phyloP scores from a whole-genome alignment of 2,113 vertebrate genomes.

The Lampris megalopsis region DNA sequence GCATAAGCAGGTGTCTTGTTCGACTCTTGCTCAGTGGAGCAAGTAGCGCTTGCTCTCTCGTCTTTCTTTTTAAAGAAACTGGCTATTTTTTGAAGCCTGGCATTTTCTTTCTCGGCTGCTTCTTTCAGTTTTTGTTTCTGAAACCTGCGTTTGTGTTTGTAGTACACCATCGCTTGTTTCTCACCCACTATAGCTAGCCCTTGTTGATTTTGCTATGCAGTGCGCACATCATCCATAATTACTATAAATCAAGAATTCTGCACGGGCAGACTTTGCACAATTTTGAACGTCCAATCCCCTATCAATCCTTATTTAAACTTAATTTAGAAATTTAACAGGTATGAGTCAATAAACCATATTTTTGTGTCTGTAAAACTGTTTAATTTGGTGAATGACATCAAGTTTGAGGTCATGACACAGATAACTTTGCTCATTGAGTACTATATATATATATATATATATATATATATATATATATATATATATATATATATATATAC shows the following conservation, averaged over 20 bases:
- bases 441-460: too few species aligned
- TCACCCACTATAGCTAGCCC: too few species aligned
- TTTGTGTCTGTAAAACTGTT: too few species aligned
- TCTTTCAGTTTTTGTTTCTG: not conserved
- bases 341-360: not conserved
- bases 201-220: not conserved
- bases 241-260: not conserved
- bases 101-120: not conserved
- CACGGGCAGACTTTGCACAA: not conserved
- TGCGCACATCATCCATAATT: not conserved
- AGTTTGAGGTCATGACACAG: too few species aligned
- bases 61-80: conserved; percentile 3
- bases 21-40: too few species aligned
- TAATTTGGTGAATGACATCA: too few species aligned
- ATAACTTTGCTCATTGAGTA: too few species aligned
- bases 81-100: not conserved
- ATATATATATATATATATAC: too few species aligned
- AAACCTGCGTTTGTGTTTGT: not conserved
- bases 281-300: not conserved
- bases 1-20: too few species aligned
- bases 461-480: too few species aligned
- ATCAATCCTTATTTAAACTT: not conserved
- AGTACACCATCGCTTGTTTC: not conserved
- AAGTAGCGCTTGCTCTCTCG: not conserved
- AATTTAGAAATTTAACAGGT: not conserved